Evolutionary conservation across 1,140 invertebrate species (phyloP).

Genomic region (Neelides sp.): DNA sequence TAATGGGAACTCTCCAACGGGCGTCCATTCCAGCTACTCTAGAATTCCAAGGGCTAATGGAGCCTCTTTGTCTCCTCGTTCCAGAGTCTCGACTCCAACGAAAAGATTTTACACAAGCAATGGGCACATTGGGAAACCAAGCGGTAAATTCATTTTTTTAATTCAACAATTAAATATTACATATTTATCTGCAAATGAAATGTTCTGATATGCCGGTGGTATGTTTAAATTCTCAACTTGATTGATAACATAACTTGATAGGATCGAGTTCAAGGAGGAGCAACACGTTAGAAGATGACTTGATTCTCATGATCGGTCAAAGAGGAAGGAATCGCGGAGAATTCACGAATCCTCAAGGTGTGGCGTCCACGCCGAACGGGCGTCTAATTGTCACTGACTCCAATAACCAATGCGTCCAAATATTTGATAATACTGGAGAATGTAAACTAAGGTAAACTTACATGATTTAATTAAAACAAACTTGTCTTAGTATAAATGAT

Average conservation of each 20-base stretch:
- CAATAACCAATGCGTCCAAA: slow-evolving; percentile 46
- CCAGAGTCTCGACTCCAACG: slow-evolving; percentile 28
- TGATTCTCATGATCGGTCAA: slow-evolving; percentile 38
- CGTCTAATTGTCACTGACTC: slow-evolving; percentile 45
- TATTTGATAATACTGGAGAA: slow-evolving; percentile 36
- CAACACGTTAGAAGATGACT: slow-evolving; percentile 41
- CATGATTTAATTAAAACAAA: not conserved
- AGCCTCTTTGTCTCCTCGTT: slow-evolving; percentile 26
- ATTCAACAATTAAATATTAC: not conserved
- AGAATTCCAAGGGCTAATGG: slow-evolving; percentile 29
- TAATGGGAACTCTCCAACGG: slow-evolving; percentile 18
- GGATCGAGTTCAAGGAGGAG: slow-evolving; percentile 36
- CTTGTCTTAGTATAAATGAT: not conserved
- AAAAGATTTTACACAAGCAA: slow-evolving; percentile 23
- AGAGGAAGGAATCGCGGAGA: slow-evolving; percentile 44
- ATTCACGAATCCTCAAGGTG: slow-evolving; percentile 47
- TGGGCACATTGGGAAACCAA: slow-evolving; percentile 16
- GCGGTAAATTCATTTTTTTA: slow-evolving; percentile 12
- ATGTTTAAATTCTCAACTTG: not conserved
- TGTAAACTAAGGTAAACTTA: slow-evolving; percentile 34
- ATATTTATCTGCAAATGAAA: slow-evolving; percentile 32
- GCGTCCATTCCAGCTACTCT: slow-evolving; percentile 13
- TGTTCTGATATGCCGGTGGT: slow-evolving; percentile 32
- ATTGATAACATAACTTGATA: not conserved
- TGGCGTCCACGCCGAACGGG: slow-evolving; percentile 36